These are phyloP conservation scores for Eptatretus burgeri DNA, from an alignment of 2,113 vertebrate species.

Conservation along the genomic window DNA sequence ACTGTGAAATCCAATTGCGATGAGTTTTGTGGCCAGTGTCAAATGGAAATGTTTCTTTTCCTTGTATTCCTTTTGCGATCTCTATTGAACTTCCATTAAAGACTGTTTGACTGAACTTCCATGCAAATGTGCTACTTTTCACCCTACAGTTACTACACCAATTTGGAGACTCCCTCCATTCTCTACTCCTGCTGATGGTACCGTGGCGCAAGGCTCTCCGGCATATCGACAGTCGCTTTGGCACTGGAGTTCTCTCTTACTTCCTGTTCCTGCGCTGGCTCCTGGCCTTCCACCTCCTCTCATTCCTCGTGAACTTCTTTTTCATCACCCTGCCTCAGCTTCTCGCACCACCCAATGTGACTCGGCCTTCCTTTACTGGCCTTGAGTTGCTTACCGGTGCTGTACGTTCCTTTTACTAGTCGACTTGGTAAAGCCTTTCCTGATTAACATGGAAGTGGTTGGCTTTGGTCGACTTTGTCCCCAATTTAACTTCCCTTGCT, in stretches of 20 bases:
- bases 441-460: too few relatives aligned
- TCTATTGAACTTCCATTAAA: too few relatives aligned
- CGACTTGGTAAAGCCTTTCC: too few relatives aligned
- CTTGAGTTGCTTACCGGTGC: slow-evolving; percentile 54
- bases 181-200: slow-evolving; percentile 15
- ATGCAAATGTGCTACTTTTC: background rate
- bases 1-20: too few relatives aligned
- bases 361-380: slow-evolving; percentile 23
- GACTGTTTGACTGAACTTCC: too few relatives aligned
- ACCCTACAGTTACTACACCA: slow-evolving; percentile 23
- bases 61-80: too few relatives aligned
- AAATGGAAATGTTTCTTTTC: too few relatives aligned
- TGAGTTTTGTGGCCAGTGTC: too few relatives aligned
- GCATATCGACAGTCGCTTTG: slow-evolving; percentile 47
- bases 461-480: too few relatives aligned
- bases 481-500: too few relatives aligned
- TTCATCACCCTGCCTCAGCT: slow-evolving; percentile 58
- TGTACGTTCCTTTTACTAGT: slow-evolving; percentile 23
- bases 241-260: slow-evolving; percentile 58
- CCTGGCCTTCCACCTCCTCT: slow-evolving; percentile 52
- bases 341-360: slow-evolving; percentile 11
- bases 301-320: slow-evolving; percentile 54
- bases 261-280: slow-evolving; percentile 73
- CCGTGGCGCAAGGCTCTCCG: slow-evolving; percentile 47
- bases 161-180: slow-evolving; percentile 17